Percentiles rank a stretch among this genome's conserved stretches.
phyloP scores from a whole-genome alignment of 2,888 invertebrate species.

The Leucoma salicis region DNA sequence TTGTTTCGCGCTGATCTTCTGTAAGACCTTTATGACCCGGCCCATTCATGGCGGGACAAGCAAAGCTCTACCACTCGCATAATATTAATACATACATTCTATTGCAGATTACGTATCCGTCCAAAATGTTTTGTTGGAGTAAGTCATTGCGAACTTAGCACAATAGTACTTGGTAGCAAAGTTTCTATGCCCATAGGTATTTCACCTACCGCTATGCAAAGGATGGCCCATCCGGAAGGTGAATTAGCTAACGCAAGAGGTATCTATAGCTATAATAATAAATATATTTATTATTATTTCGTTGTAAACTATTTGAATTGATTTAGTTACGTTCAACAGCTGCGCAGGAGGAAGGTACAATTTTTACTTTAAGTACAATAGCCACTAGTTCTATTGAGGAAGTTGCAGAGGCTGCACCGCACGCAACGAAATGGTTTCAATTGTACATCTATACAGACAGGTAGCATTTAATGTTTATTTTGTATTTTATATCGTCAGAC shows the following conservation, averaged over 20 bases:
- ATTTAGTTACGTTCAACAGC: conserved; percentile 73
- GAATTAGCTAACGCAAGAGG: conserved; percentile 92
- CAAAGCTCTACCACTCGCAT: too few relatives aligned
- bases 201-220: conserved; percentile 95
- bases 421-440: conserved; percentile 93
- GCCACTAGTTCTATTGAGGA: conserved; percentile 94
- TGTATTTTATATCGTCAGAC: background rate
- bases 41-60: too few relatives aligned
- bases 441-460: conserved; percentile 94
- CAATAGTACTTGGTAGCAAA: conserved; percentile 84
- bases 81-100: too few relatives aligned
- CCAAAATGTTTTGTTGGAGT: conserved; percentile 91
- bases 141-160: conserved; percentile 82
- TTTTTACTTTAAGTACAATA: conserved; percentile 93
- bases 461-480: conserved; percentile 54
- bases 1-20: too few relatives aligned
- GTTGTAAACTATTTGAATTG: background rate
- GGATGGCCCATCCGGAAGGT: conserved; percentile 94
- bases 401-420: conserved; percentile 89
- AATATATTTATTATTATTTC: too few relatives aligned
- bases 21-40: too few relatives aligned
- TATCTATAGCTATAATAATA: conserved; percentile 43
- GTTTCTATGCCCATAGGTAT: conserved; percentile 90
- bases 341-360: conserved; percentile 87
- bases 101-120: conserved; percentile 86